phyloP scores from a whole-genome alignment of 2,113 vertebrate genomes.

The Beaufortia kweichowensis region DNA sequence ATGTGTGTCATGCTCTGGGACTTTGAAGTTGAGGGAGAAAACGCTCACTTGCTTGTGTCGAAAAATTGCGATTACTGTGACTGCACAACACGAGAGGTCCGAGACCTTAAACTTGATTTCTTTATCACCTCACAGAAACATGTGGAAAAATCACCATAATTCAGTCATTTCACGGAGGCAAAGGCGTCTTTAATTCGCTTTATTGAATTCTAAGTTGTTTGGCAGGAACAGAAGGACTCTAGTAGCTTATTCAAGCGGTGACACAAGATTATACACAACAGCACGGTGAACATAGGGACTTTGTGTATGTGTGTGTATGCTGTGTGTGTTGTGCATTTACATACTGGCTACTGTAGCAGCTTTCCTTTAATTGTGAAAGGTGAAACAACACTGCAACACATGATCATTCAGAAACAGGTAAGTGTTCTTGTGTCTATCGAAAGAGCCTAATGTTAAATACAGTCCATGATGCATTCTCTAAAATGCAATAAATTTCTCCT shows the following conservation, averaged over 20 bases:
- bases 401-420: slow-evolving; percentile 25
- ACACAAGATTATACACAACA: slow-evolving; percentile 34
- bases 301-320: not conserved
- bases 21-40: slow-evolving; percentile 70
- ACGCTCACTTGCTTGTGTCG: not conserved
- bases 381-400: slow-evolving; percentile 33
- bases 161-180: slow-evolving; percentile 23
- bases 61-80: too few relatives aligned
- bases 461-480: not conserved
- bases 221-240: slow-evolving; percentile 36
- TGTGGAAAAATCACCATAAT: not conserved
- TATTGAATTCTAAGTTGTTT: slow-evolving; percentile 65
- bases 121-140: not conserved
- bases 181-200: slow-evolving; percentile 18
- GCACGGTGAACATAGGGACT: slow-evolving; percentile 1
- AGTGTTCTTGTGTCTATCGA: not conserved
- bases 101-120: not conserved
- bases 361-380: slow-evolving; percentile 6
- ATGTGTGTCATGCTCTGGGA: slow-evolving; percentile 68
- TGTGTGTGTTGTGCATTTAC: slow-evolving; percentile 4
- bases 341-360: slow-evolving; percentile 25
- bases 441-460: slow-evolving; percentile 9
- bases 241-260: slow-evolving; percentile 40
- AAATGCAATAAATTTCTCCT: not conserved
- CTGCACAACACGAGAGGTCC: not conserved